phyloP scores from a whole-genome alignment of 1,140 invertebrate species.

The Micrasema minimum region DNA sequence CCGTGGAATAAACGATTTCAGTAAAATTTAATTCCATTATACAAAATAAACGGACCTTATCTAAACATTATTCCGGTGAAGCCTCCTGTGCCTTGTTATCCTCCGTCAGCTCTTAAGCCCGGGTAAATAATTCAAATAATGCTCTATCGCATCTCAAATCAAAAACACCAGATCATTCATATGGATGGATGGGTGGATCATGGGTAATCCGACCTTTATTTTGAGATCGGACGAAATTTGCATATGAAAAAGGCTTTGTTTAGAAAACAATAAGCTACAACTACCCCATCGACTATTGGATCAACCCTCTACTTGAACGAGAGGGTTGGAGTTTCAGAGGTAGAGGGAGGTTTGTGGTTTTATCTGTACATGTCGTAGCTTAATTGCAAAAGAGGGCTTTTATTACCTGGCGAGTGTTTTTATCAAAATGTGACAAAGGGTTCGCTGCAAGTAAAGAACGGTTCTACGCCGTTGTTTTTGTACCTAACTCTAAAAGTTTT shows the following conservation, averaged over 20 bases:
- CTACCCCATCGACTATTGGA: constrained; percentile 35
- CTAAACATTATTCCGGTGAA: not conserved
- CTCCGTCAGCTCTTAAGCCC: constrained; percentile 11
- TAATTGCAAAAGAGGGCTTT: constrained; percentile 33
- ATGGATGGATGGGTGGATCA: constrained; percentile 26
- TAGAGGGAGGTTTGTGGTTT: constrained; percentile 17
- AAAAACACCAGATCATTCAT: constrained; percentile 33
- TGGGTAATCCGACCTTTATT: constrained; percentile 35
- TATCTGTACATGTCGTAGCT: constrained; percentile 34
- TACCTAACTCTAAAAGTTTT: not conserved
- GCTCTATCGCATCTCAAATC: constrained; percentile 10
- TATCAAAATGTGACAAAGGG: constrained; percentile 18
- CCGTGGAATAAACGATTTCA: no score
- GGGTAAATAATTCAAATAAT: constrained; percentile 21
- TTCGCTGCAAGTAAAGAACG: not conserved
- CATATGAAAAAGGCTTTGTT: constrained; percentile 39
- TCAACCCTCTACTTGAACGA: constrained; percentile 5
- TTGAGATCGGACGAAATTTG: constrained; percentile 33
- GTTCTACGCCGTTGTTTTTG: not conserved
- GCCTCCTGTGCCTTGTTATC: not conserved
- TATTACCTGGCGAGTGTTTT: constrained; percentile 23
- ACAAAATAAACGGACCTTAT: no score
- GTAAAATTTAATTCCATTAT: no score
- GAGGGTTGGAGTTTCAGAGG: not conserved
- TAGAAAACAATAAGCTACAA: constrained; percentile 33